Percentiles rank a stretch among this genome's conserved stretches.
Conservation (phyloP, 2,797 vertebrate genomes). For the Emys orbicularis region DNA sequence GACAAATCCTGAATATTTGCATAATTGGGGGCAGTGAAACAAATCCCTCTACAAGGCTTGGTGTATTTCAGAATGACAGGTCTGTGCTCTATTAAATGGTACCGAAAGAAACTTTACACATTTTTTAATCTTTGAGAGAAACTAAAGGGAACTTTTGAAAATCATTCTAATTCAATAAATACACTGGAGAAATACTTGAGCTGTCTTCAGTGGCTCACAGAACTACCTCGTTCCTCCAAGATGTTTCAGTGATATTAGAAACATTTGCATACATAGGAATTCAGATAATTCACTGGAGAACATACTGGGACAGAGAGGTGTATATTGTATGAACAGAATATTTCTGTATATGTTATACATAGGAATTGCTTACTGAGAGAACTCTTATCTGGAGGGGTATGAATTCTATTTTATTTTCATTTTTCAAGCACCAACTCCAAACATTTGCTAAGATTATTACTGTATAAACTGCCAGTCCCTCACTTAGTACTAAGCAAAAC, state of each 20-base stretch:
- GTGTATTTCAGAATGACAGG: not conserved
- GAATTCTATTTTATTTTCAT: not conserved
- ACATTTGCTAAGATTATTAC: not conserved
- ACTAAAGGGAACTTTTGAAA: not conserved
- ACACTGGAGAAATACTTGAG: conserved; percentile 11
- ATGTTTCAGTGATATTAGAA: conserved; percentile 10
- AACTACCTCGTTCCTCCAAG: not conserved
- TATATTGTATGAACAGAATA: not conserved
- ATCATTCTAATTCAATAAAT: not conserved
- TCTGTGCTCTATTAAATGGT: conserved; percentile 12
- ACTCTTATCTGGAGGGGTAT: not conserved
- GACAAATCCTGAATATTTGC: conserved; percentile 15
- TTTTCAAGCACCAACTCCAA: conserved; percentile 6
- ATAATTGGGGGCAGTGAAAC: not conserved
- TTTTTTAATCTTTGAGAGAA: conserved; percentile 33
- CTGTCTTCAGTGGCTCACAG: not conserved
- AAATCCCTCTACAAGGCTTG: not conserved
- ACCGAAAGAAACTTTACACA: conserved; percentile 13
- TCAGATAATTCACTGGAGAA: accelerated
- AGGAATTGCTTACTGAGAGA: no score
- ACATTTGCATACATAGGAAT: not conserved
- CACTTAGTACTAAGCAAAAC: conserved; percentile 19
- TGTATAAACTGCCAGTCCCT: conserved; percentile 1
- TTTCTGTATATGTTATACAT: not conserved
- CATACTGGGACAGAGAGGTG: not conserved